Conservation (phyloP, 1,140 invertebrate genomes). For the Pseudomyrmex flavicornis region DNA sequence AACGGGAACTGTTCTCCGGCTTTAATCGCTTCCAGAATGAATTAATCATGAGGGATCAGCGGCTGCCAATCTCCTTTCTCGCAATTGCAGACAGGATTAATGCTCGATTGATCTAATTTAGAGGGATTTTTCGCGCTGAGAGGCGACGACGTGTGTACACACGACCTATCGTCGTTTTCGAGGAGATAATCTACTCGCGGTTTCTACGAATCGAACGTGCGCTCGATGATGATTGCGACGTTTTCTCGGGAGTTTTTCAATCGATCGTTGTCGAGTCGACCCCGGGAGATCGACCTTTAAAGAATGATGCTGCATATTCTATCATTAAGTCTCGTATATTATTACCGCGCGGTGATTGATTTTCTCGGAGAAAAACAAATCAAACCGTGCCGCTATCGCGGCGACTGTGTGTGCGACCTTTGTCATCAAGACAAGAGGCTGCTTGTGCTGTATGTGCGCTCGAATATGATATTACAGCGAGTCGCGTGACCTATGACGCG, state of each 20-base stretch:
- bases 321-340: conserved; percentile 38
- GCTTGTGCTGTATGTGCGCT: conserved; percentile 14
- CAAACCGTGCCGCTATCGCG: conserved; percentile 24
- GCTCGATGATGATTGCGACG: neutral
- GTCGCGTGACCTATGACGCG: neutral
- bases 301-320: conserved; percentile 26
- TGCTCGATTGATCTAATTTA: conserved; percentile 35
- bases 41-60: conserved; percentile 56
- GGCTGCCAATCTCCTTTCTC: conserved; percentile 43
- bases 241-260: neutral
- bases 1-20: conserved; percentile 37
- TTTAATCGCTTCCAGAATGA: conserved; percentile 48
- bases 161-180: conserved; percentile 9
- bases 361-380: conserved; percentile 46
- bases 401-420: conserved; percentile 26
- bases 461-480: neutral
- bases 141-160: neutral
- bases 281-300: neutral
- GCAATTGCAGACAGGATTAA: conserved; percentile 26
- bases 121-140: conserved; percentile 2
- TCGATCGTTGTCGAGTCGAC: neutral
- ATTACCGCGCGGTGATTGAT: conserved; percentile 42
- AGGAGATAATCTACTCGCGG: conserved; percentile 7
- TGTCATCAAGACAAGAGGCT: conserved; percentile 28
- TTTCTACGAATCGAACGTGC: conserved; percentile 13